Evolutionary conservation across 2,113 vertebrate genomes (phyloP).

Genomic region (Bufo bufo): DNA sequence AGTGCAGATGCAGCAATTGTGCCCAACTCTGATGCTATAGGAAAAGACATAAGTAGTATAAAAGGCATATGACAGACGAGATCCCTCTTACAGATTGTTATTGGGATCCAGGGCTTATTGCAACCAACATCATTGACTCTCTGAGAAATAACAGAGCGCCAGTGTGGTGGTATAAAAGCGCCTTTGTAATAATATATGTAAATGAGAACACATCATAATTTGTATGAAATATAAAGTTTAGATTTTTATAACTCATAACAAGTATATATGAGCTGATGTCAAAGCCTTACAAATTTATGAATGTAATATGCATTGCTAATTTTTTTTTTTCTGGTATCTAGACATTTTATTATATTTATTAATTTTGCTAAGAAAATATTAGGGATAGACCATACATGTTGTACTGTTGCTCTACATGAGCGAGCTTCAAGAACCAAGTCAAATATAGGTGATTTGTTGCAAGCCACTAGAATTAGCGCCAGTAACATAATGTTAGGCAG

Average conservation of each 20-base stretch:
- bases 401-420: not conserved
- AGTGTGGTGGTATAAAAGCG: not conserved
- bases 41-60: no score
- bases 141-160: not conserved
- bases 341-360: slow-evolving; percentile 2
- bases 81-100: not conserved
- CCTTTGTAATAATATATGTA: not conserved
- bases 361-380: slow-evolving; percentile 22
- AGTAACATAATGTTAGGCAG: slow-evolving; percentile 39
- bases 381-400: not conserved
- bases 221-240: not conserved
- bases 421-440: slow-evolving; percentile 20
- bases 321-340: not conserved
- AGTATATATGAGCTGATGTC: not conserved
- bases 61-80: not conserved
- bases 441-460: slow-evolving; percentile 35
- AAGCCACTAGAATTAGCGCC: slow-evolving; percentile 18
- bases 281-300: not conserved
- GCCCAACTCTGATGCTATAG: no score
- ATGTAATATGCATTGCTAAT: not conserved
- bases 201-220: not conserved
- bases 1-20: no score
- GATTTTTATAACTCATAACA: not conserved
- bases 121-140: not conserved
- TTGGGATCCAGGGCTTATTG: not conserved